Base-by-base conservation (phyloP, 2,888 invertebrate genomes). In the Macaria liturata region DNA sequence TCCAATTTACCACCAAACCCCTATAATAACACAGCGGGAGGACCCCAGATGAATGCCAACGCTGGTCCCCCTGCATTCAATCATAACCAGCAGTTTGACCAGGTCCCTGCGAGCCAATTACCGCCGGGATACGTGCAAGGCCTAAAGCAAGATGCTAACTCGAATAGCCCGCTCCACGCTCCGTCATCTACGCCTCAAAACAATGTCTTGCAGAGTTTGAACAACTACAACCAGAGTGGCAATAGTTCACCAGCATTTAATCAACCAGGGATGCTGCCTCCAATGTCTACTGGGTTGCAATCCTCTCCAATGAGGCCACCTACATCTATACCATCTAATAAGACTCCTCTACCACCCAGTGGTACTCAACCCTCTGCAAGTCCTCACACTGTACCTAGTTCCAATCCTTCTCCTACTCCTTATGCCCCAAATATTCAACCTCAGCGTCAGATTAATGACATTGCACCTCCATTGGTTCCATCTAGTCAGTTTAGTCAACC, bases 191-290 rank as follows among this genome's bases (percentile, higher is more conserved):
- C 54, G 34, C 69, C 74, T 51, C 81, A 80, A 50, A 81, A 79
- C 55, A 74, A 75, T 65, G 76, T 68, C 54, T 49, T 80, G 43
- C 80, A 78, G 44, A 82, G 82, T 72, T 66, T 81, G 52, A 89
- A 86, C 69, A 81, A 83, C 67, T 86, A 76, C 49, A 84, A 71
- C 66, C 86, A 87, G 65, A 91, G 89, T 78, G 83, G 80, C 37
- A 88, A 74, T 55, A 90, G 81, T 74, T 91, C 91, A 40, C 91
- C 91, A 60, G 88, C 88, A 45, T 91, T 91, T 63, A 91, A 89
- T 68, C 83, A 86, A 54, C 75, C 90, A 48, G 87, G 82, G 55
- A 75, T 84, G 64, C 67, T 81, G 65, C 76, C 83, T 37, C 76
- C 78, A 53, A 66, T 72, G 52, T 74, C 71, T 52, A 69, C 72